Percentiles rank a stretch among this genome's conserved stretches.
Evolutionary conservation across 2,888 invertebrate species (phyloP).

Genomic region (Oxyteleia sp.): DNA sequence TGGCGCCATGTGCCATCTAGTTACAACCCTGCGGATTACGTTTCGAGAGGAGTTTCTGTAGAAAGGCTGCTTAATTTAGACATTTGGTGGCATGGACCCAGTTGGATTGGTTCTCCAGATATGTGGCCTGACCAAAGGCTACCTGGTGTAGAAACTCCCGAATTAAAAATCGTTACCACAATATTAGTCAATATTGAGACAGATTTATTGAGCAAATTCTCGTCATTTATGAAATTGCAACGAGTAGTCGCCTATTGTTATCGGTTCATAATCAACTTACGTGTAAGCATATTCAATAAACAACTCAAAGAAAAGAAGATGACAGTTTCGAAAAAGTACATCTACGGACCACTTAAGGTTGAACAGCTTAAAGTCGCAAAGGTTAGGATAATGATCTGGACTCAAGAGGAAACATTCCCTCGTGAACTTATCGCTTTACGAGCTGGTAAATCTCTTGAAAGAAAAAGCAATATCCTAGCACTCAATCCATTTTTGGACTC

Average conservation of each 20-base stretch:
- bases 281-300: too few species aligned
- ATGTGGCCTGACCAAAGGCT: too few species aligned
- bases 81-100: background rate
- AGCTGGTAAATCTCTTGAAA: too few species aligned
- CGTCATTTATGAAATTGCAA: too few species aligned
- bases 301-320: too few species aligned
- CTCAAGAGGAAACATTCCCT: slow-evolving; percentile 44
- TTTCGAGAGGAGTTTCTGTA: background rate
- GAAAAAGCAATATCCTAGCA: slow-evolving; percentile 32
- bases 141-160: too few species aligned
- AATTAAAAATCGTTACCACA: too few species aligned
- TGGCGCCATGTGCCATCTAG: background rate
- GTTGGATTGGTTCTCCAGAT: too few species aligned
- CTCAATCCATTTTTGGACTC: slow-evolving; percentile 26
- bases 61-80: background rate
- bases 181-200: too few species aligned
- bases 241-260: too few species aligned
- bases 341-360: slow-evolving; percentile 50
- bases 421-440: slow-evolving; percentile 21
- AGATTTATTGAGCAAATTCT: too few species aligned
- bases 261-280: too few species aligned
- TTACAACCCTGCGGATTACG: background rate
- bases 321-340: background rate
- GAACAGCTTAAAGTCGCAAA: slow-evolving; percentile 58
- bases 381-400: background rate